These are phyloP conservation scores for Epizoanthus ramosus DNA, from an alignment of 92 coral and sea anemone genomes.

Conservation along the genomic window DNA sequence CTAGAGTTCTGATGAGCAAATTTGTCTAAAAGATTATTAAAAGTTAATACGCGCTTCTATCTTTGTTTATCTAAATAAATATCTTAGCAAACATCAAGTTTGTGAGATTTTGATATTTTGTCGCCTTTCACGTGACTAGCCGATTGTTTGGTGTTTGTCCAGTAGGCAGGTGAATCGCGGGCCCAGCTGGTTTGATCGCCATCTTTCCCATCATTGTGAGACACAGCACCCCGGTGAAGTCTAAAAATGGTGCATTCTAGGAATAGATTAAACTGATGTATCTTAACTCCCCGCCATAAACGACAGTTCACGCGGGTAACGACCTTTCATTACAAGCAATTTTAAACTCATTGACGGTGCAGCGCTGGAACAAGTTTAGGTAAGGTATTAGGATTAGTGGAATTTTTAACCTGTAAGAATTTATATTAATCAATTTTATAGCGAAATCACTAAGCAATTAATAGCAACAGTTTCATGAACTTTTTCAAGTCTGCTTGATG, in stretches of 20 bases:
- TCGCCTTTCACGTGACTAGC: constrained; percentile 76
- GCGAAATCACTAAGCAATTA: background rate
- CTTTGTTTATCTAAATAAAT: constrained; percentile 74
- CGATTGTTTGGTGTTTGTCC: constrained; percentile 83
- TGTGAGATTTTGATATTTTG: constrained; percentile 81
- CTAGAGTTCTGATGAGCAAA: constrained; percentile 21
- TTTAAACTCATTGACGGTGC: background rate
- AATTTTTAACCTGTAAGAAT: background rate
- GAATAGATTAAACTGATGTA: constrained; percentile 29
- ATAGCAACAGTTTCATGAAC: background rate
- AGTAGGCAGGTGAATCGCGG: constrained; percentile 79
- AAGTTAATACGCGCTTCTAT: constrained; percentile 71
- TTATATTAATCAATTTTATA: constrained; percentile 1
- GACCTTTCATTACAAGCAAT: background rate
- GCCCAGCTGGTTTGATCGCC: constrained; percentile 65
- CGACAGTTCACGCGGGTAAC: constrained; percentile 25
- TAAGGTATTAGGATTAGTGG: background rate
- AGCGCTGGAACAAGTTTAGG: constrained; percentile 22
- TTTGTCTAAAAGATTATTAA: constrained; percentile 69
- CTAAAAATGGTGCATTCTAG: constrained; percentile 50
- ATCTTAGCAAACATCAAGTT: constrained; percentile 83
- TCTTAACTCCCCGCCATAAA: constrained; percentile 23
- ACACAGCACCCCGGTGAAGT: constrained; percentile 17
- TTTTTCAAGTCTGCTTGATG: constrained; percentile 35
- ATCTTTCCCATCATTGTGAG: constrained; percentile 83